Percentiles rank a stretch among this genome's conserved stretches.
phyloP scores from a whole-genome alignment of 1,140 invertebrate genomes.

The Drosophila prosaltans region DNA sequence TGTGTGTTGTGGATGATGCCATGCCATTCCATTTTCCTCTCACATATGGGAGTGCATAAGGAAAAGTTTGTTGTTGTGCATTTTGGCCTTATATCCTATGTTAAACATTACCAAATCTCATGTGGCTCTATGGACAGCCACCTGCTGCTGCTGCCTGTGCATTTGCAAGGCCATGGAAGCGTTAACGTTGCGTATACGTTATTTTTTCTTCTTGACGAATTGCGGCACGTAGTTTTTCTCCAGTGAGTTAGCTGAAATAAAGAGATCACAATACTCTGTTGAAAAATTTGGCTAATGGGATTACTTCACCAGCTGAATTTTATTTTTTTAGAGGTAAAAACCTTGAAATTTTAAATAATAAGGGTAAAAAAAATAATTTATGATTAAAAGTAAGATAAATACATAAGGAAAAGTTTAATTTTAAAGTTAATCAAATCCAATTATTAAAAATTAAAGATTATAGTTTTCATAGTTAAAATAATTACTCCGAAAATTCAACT shows the following conservation, averaged over 20 bases:
- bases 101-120: not conserved
- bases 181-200: constrained; percentile 57
- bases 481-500: too few species aligned
- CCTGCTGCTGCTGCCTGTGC: constrained; percentile 43
- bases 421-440: too few species aligned
- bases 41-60: constrained; percentile 28
- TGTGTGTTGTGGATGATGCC: too few species aligned
- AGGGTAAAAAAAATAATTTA: too few species aligned
- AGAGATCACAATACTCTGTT: constrained; percentile 2
- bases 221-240: not conserved
- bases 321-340: too few species aligned
- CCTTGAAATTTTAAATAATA: too few species aligned
- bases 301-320: too few species aligned
- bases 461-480: too few species aligned
- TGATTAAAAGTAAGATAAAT: too few species aligned
- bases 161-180: not conserved
- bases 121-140: constrained; percentile 27
- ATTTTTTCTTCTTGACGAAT: constrained; percentile 27
- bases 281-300: not conserved
- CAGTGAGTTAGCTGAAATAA: not conserved
- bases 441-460: too few species aligned
- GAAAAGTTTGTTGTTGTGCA: constrained; percentile 26
- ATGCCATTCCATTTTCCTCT: not conserved
- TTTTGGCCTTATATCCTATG: not conserved
- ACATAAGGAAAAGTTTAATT: too few species aligned